Evolutionary conservation across 2,888 invertebrate genomes (phyloP).

Genomic region (Sphaeridia pumilis): DNA sequence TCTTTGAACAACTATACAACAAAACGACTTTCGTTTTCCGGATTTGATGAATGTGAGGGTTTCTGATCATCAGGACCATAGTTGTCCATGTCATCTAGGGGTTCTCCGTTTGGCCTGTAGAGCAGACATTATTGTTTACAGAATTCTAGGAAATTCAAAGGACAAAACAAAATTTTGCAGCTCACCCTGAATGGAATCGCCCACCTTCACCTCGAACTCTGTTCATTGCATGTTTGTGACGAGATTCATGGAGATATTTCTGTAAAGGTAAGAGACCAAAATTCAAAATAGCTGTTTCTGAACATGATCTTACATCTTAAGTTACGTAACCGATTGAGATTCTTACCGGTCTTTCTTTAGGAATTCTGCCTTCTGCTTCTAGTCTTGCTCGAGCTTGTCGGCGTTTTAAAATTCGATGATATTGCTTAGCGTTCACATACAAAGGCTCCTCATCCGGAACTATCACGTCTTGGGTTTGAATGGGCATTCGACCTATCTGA

Average conservation of each 20-base stretch:
- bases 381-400: conserved; percentile 88
- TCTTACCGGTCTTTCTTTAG: conserved; percentile 81
- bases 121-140: conserved; percentile 20
- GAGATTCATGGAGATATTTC: conserved; percentile 23
- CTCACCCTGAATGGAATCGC: conserved; percentile 49
- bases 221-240: conserved; percentile 82
- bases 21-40: too few relatives aligned
- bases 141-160: conserved; percentile 36
- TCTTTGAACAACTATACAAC: too few relatives aligned
- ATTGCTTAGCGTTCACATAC: conserved; percentile 97
- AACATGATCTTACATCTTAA: background rate
- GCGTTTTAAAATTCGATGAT: conserved; percentile 86
- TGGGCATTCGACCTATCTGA: conserved; percentile 44
- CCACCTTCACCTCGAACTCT: conserved; percentile 93
- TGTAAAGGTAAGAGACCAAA: conserved; percentile 2
- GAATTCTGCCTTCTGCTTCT: conserved; percentile 89
- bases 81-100: too few relatives aligned
- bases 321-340: background rate
- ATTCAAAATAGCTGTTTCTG: background rate
- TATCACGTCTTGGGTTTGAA: conserved; percentile 45
- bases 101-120: background rate
- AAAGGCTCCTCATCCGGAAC: conserved; percentile 83
- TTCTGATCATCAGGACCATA: too few relatives aligned
- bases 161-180: background rate
- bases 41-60: too few relatives aligned